Base-by-base conservation (phyloP, 2,797 vertebrate species). In the Gouania willdenowi region DNA sequence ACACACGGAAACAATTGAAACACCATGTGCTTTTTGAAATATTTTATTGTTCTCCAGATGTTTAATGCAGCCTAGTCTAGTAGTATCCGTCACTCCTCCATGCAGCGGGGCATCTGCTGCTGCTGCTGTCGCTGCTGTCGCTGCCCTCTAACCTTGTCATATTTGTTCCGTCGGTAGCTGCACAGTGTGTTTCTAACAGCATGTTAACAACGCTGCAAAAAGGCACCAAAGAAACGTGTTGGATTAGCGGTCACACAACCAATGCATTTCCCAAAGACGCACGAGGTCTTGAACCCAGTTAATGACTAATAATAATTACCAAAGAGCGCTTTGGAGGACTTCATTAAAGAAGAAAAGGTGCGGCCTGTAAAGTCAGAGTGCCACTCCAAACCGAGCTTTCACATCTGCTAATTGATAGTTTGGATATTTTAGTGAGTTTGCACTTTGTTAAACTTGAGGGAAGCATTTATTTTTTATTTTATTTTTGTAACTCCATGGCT, bases 271-370 rank as follows among this genome's bases (percentile, higher is more conserved):
- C 87, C 88, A 81, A 5, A 75, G 82, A 88, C 75, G 23, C 64
- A 45, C 83, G 87, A 89, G 91, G 91, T 92, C 91, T 81, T 89
- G 90, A 92, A 92, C 90, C 87, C 91, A 92, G 93, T 94, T 93
- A 94, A 92, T 91, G 87, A 84, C 83, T 91, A 92, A 93, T 93
- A 92, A 93, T 93, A 92, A 93, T 94, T 93, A 92, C 78, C 73
- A 81, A 79, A 85, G 70, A 70, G 39, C 70, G 75, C 70, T 83
- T 48, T 66, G 73, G 59, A 63, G 72, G 45, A 71, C 81, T 82
- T 85, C 69, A 73, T 83, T 75, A 76, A 36, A 37, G 32, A 27
- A 27, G 8, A 3, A 31, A 10, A 40, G 44, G 39, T 29, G 35
- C 31, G 22, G 45, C 26, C 35, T 14, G 14, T 22, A n/a, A n/a